A percentile compares a stretch with the other conserved stretches of the same genome.
Conservation (phyloP, 2,797 vertebrate species). For the Orientallactaga sibirica region DNA sequence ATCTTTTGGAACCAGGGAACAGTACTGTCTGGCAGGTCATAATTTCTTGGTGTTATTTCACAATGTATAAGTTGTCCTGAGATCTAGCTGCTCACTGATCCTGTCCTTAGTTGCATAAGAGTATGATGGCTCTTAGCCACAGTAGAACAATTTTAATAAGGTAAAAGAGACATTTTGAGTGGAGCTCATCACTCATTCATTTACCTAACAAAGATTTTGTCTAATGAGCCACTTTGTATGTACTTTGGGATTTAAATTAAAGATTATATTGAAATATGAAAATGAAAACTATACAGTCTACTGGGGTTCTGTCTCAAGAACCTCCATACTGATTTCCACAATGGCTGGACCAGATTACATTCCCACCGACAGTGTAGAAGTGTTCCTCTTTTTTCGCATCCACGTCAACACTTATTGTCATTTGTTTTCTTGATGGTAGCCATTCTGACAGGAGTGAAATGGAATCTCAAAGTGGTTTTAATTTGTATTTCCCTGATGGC, state of each 20-base stretch:
- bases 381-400: too few species aligned
- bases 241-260: conserved; percentile 6
- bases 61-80: conserved; percentile 27
- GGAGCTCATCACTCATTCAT: conserved; percentile 12
- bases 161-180: conserved; percentile 41
- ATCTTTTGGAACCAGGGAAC: conserved; percentile 54
- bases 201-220: conserved; percentile 32
- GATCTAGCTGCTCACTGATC: conserved; percentile 21
- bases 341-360: too few species aligned
- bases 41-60: conserved; percentile 29
- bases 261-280: conserved; percentile 3
- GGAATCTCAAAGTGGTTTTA: too few species aligned
- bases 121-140: neutral
- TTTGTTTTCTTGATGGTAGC: too few species aligned
- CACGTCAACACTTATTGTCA: too few species aligned
- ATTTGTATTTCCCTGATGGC: too few species aligned
- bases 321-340: too few species aligned
- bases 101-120: neutral
- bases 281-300: neutral
- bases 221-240: neutral
- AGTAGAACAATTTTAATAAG: conserved; percentile 20
- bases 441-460: too few species aligned
- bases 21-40: neutral
- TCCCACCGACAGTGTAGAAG: too few species aligned
- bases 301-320: neutral